Conservation (phyloP, 1,140 invertebrate species). For the Leptoteleia sp. region DNA sequence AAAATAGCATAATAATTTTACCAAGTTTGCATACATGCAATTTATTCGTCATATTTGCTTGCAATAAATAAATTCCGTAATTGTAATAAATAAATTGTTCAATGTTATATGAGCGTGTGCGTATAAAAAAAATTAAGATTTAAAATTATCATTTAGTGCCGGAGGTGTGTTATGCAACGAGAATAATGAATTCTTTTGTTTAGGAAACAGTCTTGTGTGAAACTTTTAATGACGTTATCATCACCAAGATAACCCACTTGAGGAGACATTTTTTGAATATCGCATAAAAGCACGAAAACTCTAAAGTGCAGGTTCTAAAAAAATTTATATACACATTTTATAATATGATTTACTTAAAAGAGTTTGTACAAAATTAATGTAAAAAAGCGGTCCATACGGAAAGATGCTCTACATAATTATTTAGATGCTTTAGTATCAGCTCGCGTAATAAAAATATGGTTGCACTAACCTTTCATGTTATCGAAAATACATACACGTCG, state of each 20-base stretch:
- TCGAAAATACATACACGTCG: constrained; percentile 42
- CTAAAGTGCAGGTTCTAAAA: constrained; percentile 52
- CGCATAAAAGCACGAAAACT: constrained; percentile 30
- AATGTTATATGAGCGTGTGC: no score
- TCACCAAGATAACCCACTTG: constrained; percentile 24
- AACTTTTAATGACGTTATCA: constrained; percentile 30
- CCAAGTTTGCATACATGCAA: no score
- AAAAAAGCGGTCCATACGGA: constrained; percentile 32
- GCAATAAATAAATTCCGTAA: no score
- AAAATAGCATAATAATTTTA: no score
- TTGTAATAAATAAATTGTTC: no score
- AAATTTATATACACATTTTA: constrained; percentile 19
- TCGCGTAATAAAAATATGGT: constrained; percentile 49
- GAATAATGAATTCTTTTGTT: not conserved
- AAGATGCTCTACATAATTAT: constrained; percentile 47
- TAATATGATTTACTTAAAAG: constrained; percentile 32
- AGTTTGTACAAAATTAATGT: constrained; percentile 45
- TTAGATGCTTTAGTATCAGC: constrained; percentile 48
- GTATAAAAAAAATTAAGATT: no score
- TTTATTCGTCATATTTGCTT: no score
- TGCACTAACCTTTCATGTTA: constrained; percentile 38
- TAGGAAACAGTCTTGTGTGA: constrained; percentile 22
- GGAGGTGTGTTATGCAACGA: no score
- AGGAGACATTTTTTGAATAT: constrained; percentile 32
- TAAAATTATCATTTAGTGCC: no score